Base-by-base conservation (phyloP, 2,113 vertebrate species). In the Notarius lentiginosus region DNA sequence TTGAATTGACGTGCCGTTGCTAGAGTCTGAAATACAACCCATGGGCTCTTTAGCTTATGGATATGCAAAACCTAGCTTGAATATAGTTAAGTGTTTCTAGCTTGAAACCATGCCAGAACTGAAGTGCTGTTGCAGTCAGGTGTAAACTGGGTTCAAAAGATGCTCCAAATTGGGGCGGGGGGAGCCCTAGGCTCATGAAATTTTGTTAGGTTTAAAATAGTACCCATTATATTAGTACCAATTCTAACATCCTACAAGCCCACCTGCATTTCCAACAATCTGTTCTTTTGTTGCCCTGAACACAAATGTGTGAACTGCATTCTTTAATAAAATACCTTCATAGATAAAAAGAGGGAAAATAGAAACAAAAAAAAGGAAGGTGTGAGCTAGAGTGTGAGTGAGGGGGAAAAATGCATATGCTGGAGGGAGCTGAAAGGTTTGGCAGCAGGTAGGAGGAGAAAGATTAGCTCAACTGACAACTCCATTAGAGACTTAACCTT, bases 401-500 rank as follows among this genome's bases (percentile, higher is more conserved):
- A 22, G 47, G n/a, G 24, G 10, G 27, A 49, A 66, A 84, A 84
- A 86, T 87, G 80, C 83, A 89, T 76, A 88, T 84, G 85, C 87
- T 83, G 80, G 88, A 87, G 41, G 56, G 82, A 89, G 91, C 90
- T 92, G 92, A 92, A 84, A 91, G 93, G 88, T 85, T 88, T 90
- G 60, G 63, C 79, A 89, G 89, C 83, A 91, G 88, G 90, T 90
- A 92, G 94, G 91, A 84, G 88, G 90, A 87, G 87, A 91, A 91
- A 94, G 94, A 95, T 95, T 94, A 95, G 92, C 90, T 89, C 91
- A 90, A 93, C 92, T 92, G 94, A 94, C 94, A 92, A 91, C 92
- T 94, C 94, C 93, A 94, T 95, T 95, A 95, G 92, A 94, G 92
- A 92, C 93, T 94, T 94, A 95, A 96, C 94, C 94, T 94, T 91